Evolutionary conservation across 2,113 vertebrate species (phyloP).

Genomic region (Prunella fulvescens): DNA sequence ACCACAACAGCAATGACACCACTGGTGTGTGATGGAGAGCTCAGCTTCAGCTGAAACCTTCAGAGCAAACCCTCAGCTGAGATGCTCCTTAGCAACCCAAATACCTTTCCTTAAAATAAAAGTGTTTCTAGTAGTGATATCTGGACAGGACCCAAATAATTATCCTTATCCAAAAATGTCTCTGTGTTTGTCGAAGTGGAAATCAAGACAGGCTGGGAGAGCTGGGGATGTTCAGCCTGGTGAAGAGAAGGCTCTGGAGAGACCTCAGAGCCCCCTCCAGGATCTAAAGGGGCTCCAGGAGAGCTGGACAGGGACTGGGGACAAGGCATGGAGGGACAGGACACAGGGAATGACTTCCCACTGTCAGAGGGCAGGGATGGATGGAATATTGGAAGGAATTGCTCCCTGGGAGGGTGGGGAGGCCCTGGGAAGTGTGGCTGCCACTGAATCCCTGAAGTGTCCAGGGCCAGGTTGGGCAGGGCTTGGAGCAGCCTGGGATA

Average conservation of each 20-base stretch:
- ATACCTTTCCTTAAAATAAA: neutral
- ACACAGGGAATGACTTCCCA: neutral
- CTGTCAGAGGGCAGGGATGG: fast-evolving
- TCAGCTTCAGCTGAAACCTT: neutral
- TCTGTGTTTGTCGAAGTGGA: neutral
- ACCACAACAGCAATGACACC: neutral
- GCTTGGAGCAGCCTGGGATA: neutral
- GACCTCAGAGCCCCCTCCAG: neutral
- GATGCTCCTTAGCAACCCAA: slow-evolving; percentile 3
- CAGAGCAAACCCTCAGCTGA: neutral
- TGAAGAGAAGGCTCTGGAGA: neutral
- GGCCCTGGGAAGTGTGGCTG: neutral
- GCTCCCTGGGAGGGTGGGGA: neutral
- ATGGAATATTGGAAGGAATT: neutral
- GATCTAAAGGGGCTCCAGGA: neutral
- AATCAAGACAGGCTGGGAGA: neutral
- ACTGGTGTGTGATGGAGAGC: neutral
- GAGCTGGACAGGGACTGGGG: neutral
- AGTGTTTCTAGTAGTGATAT: neutral
- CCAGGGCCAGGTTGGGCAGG: neutral
- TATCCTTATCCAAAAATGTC: neutral
- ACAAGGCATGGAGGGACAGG: neutral
- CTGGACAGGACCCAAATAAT: neutral
- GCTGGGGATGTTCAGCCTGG: neutral
- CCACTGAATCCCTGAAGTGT: neutral